Evolutionary conservation across 1,140 invertebrate species (phyloP), one percentile per base, ranked within the genome.

Genomic region (Vanessa tameamea): DNA sequence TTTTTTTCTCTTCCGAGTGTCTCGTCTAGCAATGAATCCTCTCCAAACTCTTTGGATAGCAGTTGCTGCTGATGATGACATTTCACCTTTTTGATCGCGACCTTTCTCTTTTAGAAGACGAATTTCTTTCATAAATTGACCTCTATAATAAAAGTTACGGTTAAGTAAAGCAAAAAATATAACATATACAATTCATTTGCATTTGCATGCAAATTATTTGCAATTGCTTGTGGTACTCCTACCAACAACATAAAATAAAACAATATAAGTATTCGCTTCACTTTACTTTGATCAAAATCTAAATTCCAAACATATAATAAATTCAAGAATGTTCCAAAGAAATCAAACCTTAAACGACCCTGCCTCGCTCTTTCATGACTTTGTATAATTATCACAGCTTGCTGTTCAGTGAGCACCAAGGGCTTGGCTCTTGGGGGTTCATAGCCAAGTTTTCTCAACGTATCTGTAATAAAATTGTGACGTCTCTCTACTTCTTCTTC

Each of bases 41-140:
- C 96, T 93, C 96, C 97, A 97, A 57, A 97, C 94, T 88, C 96
- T 96, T 83, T 97, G 97, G 68, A 98, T 97, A 72, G 94, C 95
- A 72, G 97, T 92, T 9, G 96, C 96, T 1, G 97, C 96, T 50
- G 94, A 81, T 26, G 94, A 91, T 78, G 91, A 92, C 79, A 94
- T 93, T 76, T 95, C 93, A 13, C 90, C 93, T 75, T 94, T 93
- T 50, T 88, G 86, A 72, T 95, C 94, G 13, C 96, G 95, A 11
- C 94, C 94, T 82, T 95, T 96, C 77, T 97, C 96, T 88, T 97
- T 97, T 72, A 96, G 93, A 23, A 95, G 93, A 31, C 95, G 93
- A 68, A 98, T 97, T 92, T 98, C 97, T 87, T 96, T 96, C 96
- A 98, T 98, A 79, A 98, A 98, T 84, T 98, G 96, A 12, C 97